Conservation (phyloP, 2,888 invertebrate species). For the Aphrophora alni region DNA sequence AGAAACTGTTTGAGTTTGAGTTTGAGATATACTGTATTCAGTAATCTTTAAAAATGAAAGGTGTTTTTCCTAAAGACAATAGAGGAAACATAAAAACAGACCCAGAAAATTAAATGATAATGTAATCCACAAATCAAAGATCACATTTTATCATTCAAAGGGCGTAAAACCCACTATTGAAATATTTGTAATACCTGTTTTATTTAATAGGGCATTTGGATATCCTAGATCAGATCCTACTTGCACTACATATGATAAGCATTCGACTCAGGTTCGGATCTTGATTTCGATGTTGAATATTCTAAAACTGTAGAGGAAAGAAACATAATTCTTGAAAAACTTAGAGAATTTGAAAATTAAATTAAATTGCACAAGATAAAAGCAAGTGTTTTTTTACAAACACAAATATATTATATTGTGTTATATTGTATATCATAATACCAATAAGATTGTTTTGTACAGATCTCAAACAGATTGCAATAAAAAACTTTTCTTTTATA, state of each 20-base stretch:
- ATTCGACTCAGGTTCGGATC: no score
- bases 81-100: background rate
- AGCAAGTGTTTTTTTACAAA: no score
- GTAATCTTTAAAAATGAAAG: constrained; percentile 4
- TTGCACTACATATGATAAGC: no score
- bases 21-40: background rate
- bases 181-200: no score
- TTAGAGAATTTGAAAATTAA: background rate
- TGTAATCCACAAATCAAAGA: constrained; percentile 2
- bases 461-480: no score
- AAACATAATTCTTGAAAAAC: background rate
- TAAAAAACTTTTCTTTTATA: no score
- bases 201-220: no score
- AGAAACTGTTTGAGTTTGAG: constrained; percentile 23
- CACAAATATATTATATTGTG: no score
- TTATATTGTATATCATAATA: no score
- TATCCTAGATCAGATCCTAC: no score
- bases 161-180: constrained; percentile 4
- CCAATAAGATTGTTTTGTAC: no score
- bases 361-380: constrained; percentile 8
- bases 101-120: constrained; percentile 4
- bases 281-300: constrained; percentile 6
- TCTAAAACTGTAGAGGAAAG: background rate
- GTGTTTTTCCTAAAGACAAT: constrained; percentile 10
- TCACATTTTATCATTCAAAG: constrained; percentile 19